Conservation (phyloP, 2,113 vertebrate species). For the Euleptes europaea region DNA sequence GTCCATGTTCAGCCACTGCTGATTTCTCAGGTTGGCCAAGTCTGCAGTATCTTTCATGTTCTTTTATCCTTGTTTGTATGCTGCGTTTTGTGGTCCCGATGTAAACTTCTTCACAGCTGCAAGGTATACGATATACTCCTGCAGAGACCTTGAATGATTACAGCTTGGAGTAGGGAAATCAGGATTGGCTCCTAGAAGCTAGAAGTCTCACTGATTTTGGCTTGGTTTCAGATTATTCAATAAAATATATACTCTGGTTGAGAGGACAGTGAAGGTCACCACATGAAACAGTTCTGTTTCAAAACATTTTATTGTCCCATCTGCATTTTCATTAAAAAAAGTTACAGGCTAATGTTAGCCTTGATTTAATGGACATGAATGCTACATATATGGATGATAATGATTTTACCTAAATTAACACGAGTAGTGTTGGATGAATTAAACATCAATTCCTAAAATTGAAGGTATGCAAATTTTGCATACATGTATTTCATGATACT, state of each 20-base stretch:
- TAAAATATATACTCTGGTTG: background rate
- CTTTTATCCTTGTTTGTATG: too few species aligned
- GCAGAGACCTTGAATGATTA: background rate
- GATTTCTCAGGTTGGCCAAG: too few species aligned
- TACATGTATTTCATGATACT: background rate
- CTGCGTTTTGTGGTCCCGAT: too few species aligned
- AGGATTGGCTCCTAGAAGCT: background rate
- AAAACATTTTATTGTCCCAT: background rate
- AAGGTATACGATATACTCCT: too few species aligned
- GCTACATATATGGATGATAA: background rate
- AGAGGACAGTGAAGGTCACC: background rate
- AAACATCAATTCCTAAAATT: background rate
- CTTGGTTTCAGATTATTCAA: background rate
- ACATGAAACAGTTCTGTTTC: background rate
- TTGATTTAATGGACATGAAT: background rate
- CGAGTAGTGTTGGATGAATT: too few species aligned
- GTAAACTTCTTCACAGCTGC: too few species aligned
- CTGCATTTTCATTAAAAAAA: background rate
- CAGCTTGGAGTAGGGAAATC: background rate
- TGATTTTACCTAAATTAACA: background rate
- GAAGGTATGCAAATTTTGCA: background rate
- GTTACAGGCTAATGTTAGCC: background rate
- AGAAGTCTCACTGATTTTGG: background rate
- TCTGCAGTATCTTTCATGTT: too few species aligned
- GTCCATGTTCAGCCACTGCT: too few species aligned